Conservation (phyloP, 2,797 vertebrate genomes). For the Serranus cabrilla region DNA sequence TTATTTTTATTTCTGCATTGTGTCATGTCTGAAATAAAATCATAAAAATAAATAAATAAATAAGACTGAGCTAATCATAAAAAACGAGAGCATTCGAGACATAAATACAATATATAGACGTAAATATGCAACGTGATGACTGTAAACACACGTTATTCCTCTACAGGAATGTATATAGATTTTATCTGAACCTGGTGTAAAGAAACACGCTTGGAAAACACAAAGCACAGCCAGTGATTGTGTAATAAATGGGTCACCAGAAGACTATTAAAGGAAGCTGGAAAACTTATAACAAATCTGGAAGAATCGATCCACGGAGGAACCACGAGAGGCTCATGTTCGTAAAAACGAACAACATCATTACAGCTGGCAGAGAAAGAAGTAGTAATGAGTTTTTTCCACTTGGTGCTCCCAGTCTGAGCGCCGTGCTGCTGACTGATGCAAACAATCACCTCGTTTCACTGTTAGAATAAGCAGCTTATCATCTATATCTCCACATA, state of each 20-base stretch:
- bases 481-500: background rate
- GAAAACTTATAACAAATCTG: slow-evolving; percentile 43
- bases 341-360: slow-evolving; percentile 39
- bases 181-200: slow-evolving; percentile 23
- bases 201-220: slow-evolving; percentile 25
- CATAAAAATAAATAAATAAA: too few species aligned
- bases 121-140: too few species aligned
- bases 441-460: background rate
- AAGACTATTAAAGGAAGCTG: slow-evolving; percentile 42
- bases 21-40: too few species aligned
- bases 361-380: slow-evolving; percentile 38
- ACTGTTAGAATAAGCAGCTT: slow-evolving; percentile 10
- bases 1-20: too few species aligned
- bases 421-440: background rate
- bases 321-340: too few species aligned
- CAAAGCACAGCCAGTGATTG: slow-evolving; percentile 17
- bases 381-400: slow-evolving; percentile 58
- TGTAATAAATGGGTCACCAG: slow-evolving; percentile 50
- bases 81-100: too few species aligned
- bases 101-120: too few species aligned
- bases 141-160: slow-evolving; percentile 21
- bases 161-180: slow-evolving; percentile 7
- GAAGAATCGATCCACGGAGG: slow-evolving; percentile 43
- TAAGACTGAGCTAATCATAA: too few species aligned
- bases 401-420: slow-evolving; percentile 21